Evolutionary conservation across 2,797 vertebrate species (phyloP), one percentile per base, ranked within the genome.

Genomic region (Malurus splendens): DNA sequence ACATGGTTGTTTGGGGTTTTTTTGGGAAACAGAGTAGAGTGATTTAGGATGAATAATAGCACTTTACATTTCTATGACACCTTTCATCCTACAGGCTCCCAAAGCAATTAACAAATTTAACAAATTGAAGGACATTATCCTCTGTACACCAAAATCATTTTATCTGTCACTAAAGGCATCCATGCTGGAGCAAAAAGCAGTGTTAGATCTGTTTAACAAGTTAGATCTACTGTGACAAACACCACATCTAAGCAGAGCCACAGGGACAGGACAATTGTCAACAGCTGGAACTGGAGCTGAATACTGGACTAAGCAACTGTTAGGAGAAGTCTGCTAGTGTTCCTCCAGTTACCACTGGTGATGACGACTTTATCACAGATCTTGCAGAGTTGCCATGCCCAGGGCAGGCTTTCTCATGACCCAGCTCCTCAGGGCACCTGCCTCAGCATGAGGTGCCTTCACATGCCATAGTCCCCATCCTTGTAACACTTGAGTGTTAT

Each of bases 101-200:
- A 93, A 72, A 91, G 61, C 57, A 73, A 27, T 9, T 85, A 25
- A 36, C 28, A 90, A 93, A 89, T 87, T 64, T 57, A 83, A 88
- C 42, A 73, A 67, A 75, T 27, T 59, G 78, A 84, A 65, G 30
- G 33, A 55, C 24, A 12, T 56, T 76, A 28, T 47, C 30, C n/a
- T 25, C 24, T 0, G 0, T 57, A 44, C 50, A 81, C 32, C 1
- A 1, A 55, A 90, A 82, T 74, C 0, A 56, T 92, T 94, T 89
- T 89, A 56, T 59, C 68, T 85, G 60, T 56, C 77, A 71, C 62
- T 78, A 32, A 79, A 80, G 27, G 27, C 41, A 75, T 80, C 54
- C 41, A 38, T 3, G 0, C 15, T 32, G 77, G 52, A 77, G 33
- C 54, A 57, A 68, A 86, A 61, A 38, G 52, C 51, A 56, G n/a